Evolutionary conservation across 2,113 vertebrate species (phyloP).

Genomic region (Urocolius indicus): DNA sequence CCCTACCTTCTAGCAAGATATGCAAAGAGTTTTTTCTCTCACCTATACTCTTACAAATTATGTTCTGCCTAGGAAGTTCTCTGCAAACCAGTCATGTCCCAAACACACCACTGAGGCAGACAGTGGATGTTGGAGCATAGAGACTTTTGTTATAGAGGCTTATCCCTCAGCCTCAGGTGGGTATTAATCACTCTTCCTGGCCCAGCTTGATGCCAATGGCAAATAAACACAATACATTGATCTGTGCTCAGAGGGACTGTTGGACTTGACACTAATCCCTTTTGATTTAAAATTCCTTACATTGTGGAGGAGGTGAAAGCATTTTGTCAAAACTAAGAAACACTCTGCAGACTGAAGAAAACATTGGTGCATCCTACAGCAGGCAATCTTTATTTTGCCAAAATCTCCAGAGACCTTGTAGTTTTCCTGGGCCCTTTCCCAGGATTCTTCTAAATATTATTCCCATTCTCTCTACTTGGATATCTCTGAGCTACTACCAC

Average conservation of each 20-base stretch:
- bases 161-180: conserved; percentile 12
- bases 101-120: neutral
- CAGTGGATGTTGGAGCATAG: neutral
- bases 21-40: neutral
- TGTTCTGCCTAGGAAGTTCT: neutral
- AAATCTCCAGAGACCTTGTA: neutral
- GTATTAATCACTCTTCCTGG: conserved; percentile 19
- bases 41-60: neutral
- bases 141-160: neutral
- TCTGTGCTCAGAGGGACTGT: neutral
- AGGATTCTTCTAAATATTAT: neutral
- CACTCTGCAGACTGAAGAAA: neutral
- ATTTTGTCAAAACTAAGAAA: conserved; percentile 32
- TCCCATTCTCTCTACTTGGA: neutral
- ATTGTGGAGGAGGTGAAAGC: neutral
- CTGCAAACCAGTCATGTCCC: neutral
- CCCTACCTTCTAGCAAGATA: neutral
- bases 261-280: neutral
- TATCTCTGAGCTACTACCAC: neutral
- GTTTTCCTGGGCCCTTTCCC: neutral
- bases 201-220: conserved; percentile 23
- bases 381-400: neutral
- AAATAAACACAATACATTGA: neutral
- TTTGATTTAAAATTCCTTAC: conserved; percentile 33
- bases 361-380: neutral